Evolutionary conservation across 92 coral and sea anemone species (phyloP).

Genomic region (Epizoanthus illoricatus): DNA sequence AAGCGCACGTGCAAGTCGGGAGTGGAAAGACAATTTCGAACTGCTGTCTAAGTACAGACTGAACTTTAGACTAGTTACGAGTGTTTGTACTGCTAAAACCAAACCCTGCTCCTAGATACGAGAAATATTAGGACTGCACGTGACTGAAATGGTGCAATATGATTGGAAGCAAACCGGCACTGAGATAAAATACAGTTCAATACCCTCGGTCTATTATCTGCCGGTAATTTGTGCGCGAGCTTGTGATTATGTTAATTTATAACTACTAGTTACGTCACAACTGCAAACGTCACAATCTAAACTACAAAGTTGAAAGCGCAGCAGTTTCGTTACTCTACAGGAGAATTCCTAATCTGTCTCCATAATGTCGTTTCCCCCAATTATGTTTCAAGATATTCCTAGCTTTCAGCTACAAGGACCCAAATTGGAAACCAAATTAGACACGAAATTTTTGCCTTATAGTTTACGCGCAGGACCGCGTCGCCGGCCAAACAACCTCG

Average conservation of each 20-base stretch:
- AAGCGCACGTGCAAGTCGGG: neutral
- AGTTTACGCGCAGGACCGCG: conserved; percentile 31
- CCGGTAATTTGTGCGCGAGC: no score
- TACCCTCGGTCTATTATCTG: neutral
- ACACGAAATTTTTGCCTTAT: conserved; percentile 24
- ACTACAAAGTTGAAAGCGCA: neutral
- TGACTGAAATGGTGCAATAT: no score
- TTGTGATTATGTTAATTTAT: neutral
- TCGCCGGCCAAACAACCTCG: conserved; percentile 21
- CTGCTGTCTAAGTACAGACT: neutral
- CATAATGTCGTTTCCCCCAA: conserved; percentile 16
- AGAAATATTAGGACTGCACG: no score
- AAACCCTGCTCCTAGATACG: no score
- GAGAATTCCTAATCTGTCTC: neutral
- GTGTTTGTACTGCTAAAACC: neutral
- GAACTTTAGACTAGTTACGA: neutral
- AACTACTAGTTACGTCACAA: neutral
- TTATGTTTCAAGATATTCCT: conserved; percentile 36
- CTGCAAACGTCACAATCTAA: neutral
- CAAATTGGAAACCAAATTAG: conserved; percentile 16
- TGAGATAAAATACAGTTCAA: neutral
- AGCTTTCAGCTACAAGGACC: conserved; percentile 38
- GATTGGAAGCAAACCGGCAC: no score
- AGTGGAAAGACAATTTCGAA: neutral
- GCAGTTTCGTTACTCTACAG: no score